Evolutionary conservation across 2,888 invertebrate species (phyloP), one percentile per base, ranked within the genome.

Genomic region (Pardosa pseudoannulata): DNA sequence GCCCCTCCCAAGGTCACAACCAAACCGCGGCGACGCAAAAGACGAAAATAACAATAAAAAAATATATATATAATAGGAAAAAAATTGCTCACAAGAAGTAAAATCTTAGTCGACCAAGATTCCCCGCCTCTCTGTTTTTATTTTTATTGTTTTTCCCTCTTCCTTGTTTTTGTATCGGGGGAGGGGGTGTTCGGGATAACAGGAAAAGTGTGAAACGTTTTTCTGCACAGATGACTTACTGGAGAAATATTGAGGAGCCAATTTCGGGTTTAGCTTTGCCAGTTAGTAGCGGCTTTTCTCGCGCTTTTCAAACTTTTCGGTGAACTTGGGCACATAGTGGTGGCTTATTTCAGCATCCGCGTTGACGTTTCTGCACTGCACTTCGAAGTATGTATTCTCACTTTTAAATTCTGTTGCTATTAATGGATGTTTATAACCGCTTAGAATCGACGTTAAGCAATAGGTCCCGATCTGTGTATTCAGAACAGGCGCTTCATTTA

Each of bases 1-100:
- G 62, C 76, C 81, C 46, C 71, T 70, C 71, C 83, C 83, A 85
- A 85, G 83, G 83, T 78, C 83, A 78, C 32, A 28, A 31, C 65
- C 65, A 56, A 19, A 56, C 32, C 67, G 67, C 67, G 36, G 67
- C 67, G 36, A 19, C 67, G 23, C 32, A 31, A 67, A 32, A 67
- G 32, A 67, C 32, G 31, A 31, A 31, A 19, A 36, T 19, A 32
- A 28, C 13, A 31, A 31, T 16, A 29, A 29, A 29, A 65, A 65
- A 11, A 65, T 19, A n/a, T n/a, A n/a, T n/a, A 65, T 29, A 65
- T 65, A 65, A 65, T 46, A 5, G 41, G 13, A 16, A 46, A 46
- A 46, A 46, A 46, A 46, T 46, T 56, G 56, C 56, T 2, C 7
- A 6, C 23, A 23, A 46, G 41, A 46, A 56, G 23, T 56, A 56